Percentiles rank a stretch among this genome's conserved stretches.
phyloP scores from a whole-genome alignment of 1,140 invertebrate genomes.

The Euborellia annulipes region DNA sequence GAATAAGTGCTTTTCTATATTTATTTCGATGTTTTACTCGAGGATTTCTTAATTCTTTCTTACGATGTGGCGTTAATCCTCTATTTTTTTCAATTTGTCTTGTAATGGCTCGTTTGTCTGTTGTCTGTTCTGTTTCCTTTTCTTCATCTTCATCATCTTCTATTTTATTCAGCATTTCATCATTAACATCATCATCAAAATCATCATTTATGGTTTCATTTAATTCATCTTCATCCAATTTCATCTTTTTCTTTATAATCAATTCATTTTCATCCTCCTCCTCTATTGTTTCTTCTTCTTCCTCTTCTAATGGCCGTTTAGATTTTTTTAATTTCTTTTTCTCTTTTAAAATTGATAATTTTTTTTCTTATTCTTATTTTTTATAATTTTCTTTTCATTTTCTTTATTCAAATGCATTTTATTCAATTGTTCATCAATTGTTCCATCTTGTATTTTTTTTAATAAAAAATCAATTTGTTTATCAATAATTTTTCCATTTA shows the following conservation, averaged over 20 bases:
- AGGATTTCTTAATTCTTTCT: slow-evolving; percentile 84
- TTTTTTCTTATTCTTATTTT: slow-evolving; percentile 11
- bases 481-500: slow-evolving; percentile 43
- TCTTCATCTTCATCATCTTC: slow-evolving; percentile 20
- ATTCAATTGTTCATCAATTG: slow-evolving; percentile 25
- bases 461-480: slow-evolving; percentile 44
- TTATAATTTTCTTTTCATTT: slow-evolving; percentile 16
- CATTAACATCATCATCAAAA: slow-evolving; percentile 27
- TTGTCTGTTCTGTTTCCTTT: slow-evolving; percentile 20
- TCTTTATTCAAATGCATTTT: too few relatives aligned
- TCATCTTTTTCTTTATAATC: too few relatives aligned
- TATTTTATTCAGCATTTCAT: slow-evolving; percentile 20
- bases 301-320: slow-evolving; percentile 6
- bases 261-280: neutral
- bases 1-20: slow-evolving; percentile 74
- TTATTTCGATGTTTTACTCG: slow-evolving; percentile 85
- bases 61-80: slow-evolving; percentile 73
- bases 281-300: slow-evolving; percentile 13
- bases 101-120: slow-evolving; percentile 62
- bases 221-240: too few relatives aligned
- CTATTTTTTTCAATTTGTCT: slow-evolving; percentile 93
- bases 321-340: slow-evolving; percentile 3
- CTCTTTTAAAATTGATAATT: too few relatives aligned
- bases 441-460: slow-evolving; percentile 22
- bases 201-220: slow-evolving; percentile 9